These are phyloP conservation scores for Pogoniulus pusillus DNA, from an alignment of 2,797 vertebrate genomes.

Conservation along the genomic window DNA sequence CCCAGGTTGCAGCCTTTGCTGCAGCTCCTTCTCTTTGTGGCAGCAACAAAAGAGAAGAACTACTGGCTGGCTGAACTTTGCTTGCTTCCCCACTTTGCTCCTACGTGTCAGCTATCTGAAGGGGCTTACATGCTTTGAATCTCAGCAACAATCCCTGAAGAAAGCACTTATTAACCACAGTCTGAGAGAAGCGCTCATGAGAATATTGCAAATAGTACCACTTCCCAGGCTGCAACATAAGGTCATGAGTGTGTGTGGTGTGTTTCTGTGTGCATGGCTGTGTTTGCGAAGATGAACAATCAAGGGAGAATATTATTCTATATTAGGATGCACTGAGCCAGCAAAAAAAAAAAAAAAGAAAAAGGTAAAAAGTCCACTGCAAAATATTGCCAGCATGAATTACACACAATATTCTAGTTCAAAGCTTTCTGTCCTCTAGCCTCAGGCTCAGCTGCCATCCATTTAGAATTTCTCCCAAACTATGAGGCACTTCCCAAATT, in stretches of 20 bases:
- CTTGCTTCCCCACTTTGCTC: not conserved
- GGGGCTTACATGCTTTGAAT: not conserved
- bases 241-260: not conserved
- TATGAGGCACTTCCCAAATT: constrained; percentile 15
- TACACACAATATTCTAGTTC: not conserved
- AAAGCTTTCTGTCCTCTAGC: not conserved
- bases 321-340: not conserved
- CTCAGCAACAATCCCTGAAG: not conserved
- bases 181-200: not conserved
- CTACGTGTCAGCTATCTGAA: not conserved
- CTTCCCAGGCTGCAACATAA: not conserved
- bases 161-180: not conserved
- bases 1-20: not conserved
- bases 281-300: not conserved
- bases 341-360: not conserved
- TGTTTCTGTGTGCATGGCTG: not conserved
- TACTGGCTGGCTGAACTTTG: not conserved
- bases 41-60: not conserved
- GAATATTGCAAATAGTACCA: not conserved
- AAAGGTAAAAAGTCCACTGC: not conserved
- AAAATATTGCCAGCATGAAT: constrained; percentile 34
- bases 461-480: not conserved
- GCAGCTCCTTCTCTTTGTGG: not conserved
- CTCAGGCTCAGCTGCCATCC: constrained; percentile 6
- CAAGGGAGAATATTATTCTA: not conserved